These are phyloP conservation scores for Stigmatopora nigra DNA, from an alignment of 2,113 vertebrate species.

Conservation along the genomic window DNA sequence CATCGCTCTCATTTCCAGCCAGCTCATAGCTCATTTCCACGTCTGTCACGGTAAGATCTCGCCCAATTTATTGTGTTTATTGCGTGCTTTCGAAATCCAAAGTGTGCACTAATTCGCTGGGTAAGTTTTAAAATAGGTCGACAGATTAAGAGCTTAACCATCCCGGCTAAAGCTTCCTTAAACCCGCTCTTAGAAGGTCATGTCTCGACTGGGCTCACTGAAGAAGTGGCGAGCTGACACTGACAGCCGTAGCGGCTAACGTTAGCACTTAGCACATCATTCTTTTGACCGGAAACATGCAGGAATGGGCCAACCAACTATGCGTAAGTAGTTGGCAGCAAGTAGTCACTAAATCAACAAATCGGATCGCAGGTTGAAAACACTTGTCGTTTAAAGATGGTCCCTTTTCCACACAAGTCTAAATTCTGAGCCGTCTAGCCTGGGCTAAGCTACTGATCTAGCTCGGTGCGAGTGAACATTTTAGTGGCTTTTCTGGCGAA, in stretches of 20 bases:
- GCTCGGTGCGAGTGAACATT: slow-evolving; percentile 29
- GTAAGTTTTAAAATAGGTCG: slow-evolving; percentile 35
- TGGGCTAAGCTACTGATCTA: slow-evolving; percentile 30
- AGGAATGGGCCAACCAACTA: slow-evolving; percentile 72
- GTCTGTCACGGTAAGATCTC: slow-evolving; percentile 58
- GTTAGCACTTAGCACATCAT: slow-evolving; percentile 49
- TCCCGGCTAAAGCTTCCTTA: slow-evolving; percentile 49
- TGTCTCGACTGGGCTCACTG: slow-evolving; percentile 44
- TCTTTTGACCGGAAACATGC: slow-evolving; percentile 55
- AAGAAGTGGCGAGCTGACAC: slow-evolving; percentile 39
- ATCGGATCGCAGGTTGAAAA: background rate
- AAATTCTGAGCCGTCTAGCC: background rate
- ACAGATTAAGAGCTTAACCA: slow-evolving; percentile 69
- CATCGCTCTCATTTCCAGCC: slow-evolving; percentile 14
- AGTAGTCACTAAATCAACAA: background rate
- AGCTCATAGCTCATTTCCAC: slow-evolving; percentile 31
- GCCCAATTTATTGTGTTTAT: slow-evolving; percentile 19
- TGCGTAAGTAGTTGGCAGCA: slow-evolving; percentile 62
- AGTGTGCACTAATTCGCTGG: slow-evolving; percentile 40
- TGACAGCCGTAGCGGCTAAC: slow-evolving; percentile 38
- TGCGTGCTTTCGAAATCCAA: slow-evolving; percentile 38
- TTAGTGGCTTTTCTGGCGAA: slow-evolving; percentile 3
- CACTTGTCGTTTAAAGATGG: background rate
- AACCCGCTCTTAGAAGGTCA: slow-evolving; percentile 66
- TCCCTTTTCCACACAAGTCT: background rate